phyloP scores from a whole-genome alignment of 2,113 vertebrate genomes.

The Epinephelus lanceolatus region DNA sequence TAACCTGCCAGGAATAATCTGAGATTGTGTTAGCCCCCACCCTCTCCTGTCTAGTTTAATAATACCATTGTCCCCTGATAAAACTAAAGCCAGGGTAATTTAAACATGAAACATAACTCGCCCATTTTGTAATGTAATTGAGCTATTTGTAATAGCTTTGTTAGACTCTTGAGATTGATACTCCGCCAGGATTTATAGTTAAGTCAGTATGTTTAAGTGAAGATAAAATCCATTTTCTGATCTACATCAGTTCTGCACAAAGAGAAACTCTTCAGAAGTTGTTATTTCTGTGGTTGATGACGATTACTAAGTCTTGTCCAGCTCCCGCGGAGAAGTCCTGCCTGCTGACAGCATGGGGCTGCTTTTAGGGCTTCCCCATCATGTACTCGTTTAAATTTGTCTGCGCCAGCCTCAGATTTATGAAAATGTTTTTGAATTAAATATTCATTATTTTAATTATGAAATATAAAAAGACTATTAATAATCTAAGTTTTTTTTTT shows the following conservation, averaged over 20 bases:
- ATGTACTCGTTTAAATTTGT: conserved; percentile 16
- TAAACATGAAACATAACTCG: conserved; percentile 89
- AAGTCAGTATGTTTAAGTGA: conserved; percentile 77
- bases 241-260: conserved; percentile 82
- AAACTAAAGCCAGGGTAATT: conserved; percentile 87
- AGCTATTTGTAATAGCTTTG: conserved; percentile 92
- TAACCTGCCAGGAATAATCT: conserved; percentile 92
- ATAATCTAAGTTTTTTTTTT: conserved; percentile 4
- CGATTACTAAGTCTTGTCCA: conserved; percentile 45
- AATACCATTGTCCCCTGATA: conserved; percentile 85
- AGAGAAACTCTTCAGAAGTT: conserved; percentile 58
- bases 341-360: conserved; percentile 21
- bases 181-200: conserved; percentile 86
- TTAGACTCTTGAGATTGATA: conserved; percentile 90
- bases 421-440: conserved; percentile 32
- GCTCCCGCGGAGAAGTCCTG: conserved; percentile 34
- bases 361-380: conserved; percentile 2
- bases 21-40: conserved; percentile 86
- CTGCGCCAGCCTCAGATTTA: conserved; percentile 7
- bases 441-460: conserved; percentile 38
- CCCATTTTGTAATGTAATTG: conserved; percentile 93
- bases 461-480: conserved; percentile 22
- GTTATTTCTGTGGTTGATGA: conserved; percentile 64
- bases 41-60: conserved; percentile 84
- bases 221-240: conserved; percentile 84